Evolutionary conservation across 37 sponge, comb jelly and placozoan species (phyloP), one percentile per base, ranked within the genome.

Genomic region (Eunapius fragilis): DNA sequence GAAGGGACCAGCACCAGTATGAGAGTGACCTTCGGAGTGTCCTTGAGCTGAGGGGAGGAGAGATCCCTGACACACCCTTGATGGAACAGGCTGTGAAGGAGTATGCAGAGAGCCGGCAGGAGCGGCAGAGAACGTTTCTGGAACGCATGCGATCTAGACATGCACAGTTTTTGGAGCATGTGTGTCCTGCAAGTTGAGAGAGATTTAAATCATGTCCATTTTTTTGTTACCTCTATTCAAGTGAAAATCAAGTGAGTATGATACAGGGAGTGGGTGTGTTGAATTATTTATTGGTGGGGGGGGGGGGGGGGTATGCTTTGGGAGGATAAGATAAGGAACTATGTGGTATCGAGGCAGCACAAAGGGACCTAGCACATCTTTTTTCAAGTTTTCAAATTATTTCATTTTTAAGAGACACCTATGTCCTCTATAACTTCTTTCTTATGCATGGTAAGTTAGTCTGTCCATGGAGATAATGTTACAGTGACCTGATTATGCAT

Each of bases 21-120:
- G 80, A 83, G 26, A 49, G n/a, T 5, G 91, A 89, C 32, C 82
- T 31, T 23, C 41, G 69, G 22, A 85, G 86, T 85, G 93, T 89
- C 33, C 19, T 83, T 5, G 75, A 31, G 24, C 25, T 86, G 27
- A 12, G 27, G 14, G 71, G 26, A 4, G 67, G 9, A 0, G 25
- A n/a, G 19, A 10, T 26, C 28, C 48, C 30, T 27, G 14, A 34
- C 38, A 36, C 36, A 34, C 11, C 28, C 73, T 12, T 73, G 34
- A 37, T 93, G 37, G 84, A 89, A 13, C 25, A 34, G 25, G 13
- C 36, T 7, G 77, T 89, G 25, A 37, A 25, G 25, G 80, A 79
- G 19, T 89, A 93, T 86, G 83, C 83, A 37, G 36, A 70, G 41
- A 36, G 48, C 12, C 83, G 93, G 76, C 47, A 82, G 79, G 28